Percentiles rank a stretch among this genome's conserved stretches.
Conservation (phyloP, 2,888 invertebrate genomes). For the Drosophila sordidula region DNA sequence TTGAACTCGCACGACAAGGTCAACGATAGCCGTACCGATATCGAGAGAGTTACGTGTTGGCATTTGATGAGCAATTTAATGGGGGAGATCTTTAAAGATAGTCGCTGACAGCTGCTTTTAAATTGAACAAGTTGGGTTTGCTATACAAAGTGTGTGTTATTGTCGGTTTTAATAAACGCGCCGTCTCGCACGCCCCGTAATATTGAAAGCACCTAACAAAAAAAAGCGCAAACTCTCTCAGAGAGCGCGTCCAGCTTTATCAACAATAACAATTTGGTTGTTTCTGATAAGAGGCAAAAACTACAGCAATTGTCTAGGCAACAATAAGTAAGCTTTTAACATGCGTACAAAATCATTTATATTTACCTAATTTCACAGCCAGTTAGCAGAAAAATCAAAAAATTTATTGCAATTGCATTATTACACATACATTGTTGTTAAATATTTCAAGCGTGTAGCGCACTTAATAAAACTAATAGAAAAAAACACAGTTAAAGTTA, state of each 20-base stretch:
- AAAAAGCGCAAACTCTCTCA: not conserved
- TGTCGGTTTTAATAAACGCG: not conserved
- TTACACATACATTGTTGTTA: constrained; percentile 17
- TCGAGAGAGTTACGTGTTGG: constrained; percentile 38
- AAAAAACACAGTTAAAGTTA: constrained; percentile 17
- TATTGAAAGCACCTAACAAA: not conserved
- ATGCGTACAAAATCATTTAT: constrained; percentile 14
- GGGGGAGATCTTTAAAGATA: constrained; percentile 11
- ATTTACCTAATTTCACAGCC: constrained; percentile 31
- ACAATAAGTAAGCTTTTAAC: constrained; percentile 1
- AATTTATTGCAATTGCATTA: constrained; percentile 2
- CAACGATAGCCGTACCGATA: constrained; percentile 55
- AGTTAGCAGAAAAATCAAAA: constrained; percentile 5
- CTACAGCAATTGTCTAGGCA: constrained; percentile 22
- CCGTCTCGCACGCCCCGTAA: too few relatives aligned
- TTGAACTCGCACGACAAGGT: constrained; percentile 68
- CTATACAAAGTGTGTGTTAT: too few relatives aligned
- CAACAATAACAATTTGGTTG: constrained; percentile 42
- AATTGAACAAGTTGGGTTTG: not conserved
- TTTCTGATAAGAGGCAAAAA: constrained; percentile 49
- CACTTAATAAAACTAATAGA: constrained; percentile 28
- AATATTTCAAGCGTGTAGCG: constrained; percentile 11
- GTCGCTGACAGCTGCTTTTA: not conserved
- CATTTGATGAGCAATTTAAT: constrained; percentile 37
- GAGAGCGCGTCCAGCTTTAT: constrained; percentile 35